Percentiles rank a stretch among this genome's conserved stretches.
These are phyloP conservation scores for Poecilobothrus nobilitatus DNA, from an alignment of 2,888 invertebrate genomes.

Conservation along the genomic window DNA sequence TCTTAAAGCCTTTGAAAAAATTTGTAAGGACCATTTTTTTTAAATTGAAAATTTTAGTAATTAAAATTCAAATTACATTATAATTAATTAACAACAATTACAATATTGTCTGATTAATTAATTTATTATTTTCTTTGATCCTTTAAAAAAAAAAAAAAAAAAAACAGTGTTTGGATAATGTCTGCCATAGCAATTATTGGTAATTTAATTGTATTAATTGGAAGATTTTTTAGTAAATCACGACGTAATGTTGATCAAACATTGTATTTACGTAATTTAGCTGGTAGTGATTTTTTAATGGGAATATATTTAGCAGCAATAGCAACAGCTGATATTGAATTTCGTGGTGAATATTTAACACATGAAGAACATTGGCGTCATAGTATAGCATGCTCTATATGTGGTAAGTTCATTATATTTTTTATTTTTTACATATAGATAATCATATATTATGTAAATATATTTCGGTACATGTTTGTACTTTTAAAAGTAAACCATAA, in stretches of 20 bases:
- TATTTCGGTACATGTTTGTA: too few relatives aligned
- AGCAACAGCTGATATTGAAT: conserved; percentile 48
- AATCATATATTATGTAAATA: neutral
- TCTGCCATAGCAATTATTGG: conserved; percentile 51
- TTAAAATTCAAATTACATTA: too few relatives aligned
- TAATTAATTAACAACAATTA: too few relatives aligned
- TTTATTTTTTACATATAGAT: neutral
- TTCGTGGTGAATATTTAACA: conserved; percentile 49
- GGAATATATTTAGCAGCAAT: conserved; percentile 53
- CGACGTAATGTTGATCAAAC: conserved; percentile 53
- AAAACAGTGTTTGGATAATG: conserved; percentile 58
- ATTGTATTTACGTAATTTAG: conserved; percentile 53
- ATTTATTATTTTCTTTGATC: too few relatives aligned
- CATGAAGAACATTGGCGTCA: conserved; percentile 52
- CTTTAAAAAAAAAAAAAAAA: too few relatives aligned
- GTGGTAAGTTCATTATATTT: conserved; percentile 41
- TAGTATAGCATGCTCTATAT: conserved; percentile 49
- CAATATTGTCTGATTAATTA: too few relatives aligned
- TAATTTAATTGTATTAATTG: conserved; percentile 50
- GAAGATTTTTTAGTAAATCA: conserved; percentile 47
- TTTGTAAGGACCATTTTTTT: too few relatives aligned
- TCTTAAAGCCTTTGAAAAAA: too few relatives aligned
- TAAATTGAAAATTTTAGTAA: too few relatives aligned
- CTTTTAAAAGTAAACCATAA: too few relatives aligned
- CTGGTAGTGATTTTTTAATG: conserved; percentile 55